A percentile compares a stretch with the other conserved stretches of the same genome.
Evolutionary conservation across 2,113 vertebrate genomes (phyloP).

Genomic region (Phaethornis superciliosus): DNA sequence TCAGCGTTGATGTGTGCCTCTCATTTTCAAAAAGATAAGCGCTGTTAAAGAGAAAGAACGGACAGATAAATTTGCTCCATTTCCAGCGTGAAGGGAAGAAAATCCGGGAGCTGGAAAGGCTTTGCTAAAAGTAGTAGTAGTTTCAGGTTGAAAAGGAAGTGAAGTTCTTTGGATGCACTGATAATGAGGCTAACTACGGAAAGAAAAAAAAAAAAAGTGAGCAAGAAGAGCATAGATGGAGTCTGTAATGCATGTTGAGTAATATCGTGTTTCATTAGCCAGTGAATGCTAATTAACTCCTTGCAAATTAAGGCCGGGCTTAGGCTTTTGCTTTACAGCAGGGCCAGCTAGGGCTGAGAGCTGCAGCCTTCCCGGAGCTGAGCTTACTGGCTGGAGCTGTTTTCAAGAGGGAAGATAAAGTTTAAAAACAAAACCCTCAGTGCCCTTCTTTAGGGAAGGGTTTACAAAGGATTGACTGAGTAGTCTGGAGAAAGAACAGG

Average conservation of each 20-base stretch:
- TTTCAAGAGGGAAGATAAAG: not conserved
- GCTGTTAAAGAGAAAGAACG: not conserved
- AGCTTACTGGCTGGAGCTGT: not conserved
- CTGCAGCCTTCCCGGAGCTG: not conserved
- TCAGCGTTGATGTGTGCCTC: not conserved
- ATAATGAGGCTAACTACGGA: not conserved
- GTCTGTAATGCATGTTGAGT: conserved; percentile 28
- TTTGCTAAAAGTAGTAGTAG: not conserved
- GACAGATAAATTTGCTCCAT: not conserved
- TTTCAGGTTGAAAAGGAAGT: not conserved
- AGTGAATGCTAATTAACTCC: conserved; percentile 62
- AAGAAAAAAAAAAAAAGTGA: not conserved
- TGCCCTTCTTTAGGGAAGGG: not conserved
- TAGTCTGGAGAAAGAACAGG: not conserved
- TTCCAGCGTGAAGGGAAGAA: not conserved
- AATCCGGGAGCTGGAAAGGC: not conserved
- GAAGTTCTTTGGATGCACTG: conserved; percentile 2
- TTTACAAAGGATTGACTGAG: not conserved
- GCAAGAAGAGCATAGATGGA: conserved; percentile 25
- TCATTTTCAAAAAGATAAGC: not conserved
- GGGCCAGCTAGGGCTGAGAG: not conserved
- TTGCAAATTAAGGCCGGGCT: conserved; percentile 37
- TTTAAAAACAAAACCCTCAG: not conserved
- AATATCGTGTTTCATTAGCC: conserved; percentile 57
- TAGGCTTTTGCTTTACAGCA: not conserved